Conservation (phyloP, 2,797 vertebrate genomes). For the Ptychadena robeensis region DNA sequence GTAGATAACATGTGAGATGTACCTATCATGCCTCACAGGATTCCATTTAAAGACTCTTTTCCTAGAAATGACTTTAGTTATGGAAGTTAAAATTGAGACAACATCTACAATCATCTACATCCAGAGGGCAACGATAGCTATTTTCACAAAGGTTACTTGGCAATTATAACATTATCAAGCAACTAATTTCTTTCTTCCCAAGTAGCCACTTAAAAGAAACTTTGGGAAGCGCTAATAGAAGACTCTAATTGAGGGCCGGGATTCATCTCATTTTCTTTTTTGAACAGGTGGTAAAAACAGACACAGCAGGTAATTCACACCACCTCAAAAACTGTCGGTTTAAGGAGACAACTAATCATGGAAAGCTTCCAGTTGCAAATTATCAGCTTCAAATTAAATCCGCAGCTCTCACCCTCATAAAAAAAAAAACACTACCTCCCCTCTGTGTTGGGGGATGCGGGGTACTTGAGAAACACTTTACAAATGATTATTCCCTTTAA, state of each 20-base stretch:
- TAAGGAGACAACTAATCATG: conserved; percentile 91
- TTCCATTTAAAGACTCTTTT: background rate
- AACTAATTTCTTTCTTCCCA: conserved; percentile 81
- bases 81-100: conserved; percentile 36
- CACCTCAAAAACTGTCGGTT: conserved; percentile 95
- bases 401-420: conserved; percentile 77
- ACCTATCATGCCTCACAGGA: conserved; percentile 12
- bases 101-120: conserved; percentile 59
- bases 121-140: conserved; percentile 76
- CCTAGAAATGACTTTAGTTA: conserved; percentile 33
- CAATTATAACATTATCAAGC: conserved; percentile 81
- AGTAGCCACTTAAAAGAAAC: conserved; percentile 80
- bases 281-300: conserved; percentile 90
- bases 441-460: conserved; percentile 48
- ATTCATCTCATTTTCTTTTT: conserved; percentile 86
- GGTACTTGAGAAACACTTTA: conserved; percentile 48
- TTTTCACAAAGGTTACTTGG: conserved; percentile 81
- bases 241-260: conserved; percentile 83
- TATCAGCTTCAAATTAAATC: conserved; percentile 98
- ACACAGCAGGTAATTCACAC: conserved; percentile 96
- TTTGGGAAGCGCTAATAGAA: conserved; percentile 77
- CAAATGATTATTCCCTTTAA: conserved; percentile 56
- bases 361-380: conserved; percentile 91
- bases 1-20: conserved; percentile 27
- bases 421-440: conserved; percentile 66